Evolutionary conservation across 1,140 invertebrate species (phyloP).

Genomic region (Venturia canescens): DNA sequence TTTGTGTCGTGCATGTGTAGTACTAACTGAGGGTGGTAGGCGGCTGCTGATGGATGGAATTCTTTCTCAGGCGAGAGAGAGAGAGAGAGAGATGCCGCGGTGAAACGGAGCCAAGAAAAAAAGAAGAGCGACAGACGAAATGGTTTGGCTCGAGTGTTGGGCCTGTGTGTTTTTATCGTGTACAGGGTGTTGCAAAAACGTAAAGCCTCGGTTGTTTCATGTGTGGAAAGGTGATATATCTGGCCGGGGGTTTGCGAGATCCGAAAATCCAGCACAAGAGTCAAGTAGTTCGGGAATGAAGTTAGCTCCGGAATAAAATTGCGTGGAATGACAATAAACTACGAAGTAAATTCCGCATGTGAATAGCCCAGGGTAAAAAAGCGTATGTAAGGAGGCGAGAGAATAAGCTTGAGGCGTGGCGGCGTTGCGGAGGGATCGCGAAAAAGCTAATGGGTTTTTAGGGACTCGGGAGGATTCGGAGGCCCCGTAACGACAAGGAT

Average conservation of each 20-base stretch:
- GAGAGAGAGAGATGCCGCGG: conserved; percentile 63
- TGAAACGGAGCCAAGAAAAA: conserved; percentile 67
- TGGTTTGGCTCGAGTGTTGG: conserved; percentile 67
- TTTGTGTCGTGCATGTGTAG: conserved; percentile 43
- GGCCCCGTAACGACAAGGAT: not conserved
- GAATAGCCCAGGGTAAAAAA: not conserved
- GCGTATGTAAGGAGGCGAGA: conserved; percentile 9
- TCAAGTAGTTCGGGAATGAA: too few species aligned
- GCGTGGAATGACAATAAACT: too few species aligned
- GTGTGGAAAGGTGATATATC: not conserved
- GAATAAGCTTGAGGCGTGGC: not conserved
- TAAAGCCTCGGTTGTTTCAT: not conserved
- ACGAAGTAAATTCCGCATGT: too few species aligned
- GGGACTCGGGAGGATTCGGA: not conserved
- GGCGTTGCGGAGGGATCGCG: not conserved
- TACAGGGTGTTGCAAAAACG: conserved; percentile 14
- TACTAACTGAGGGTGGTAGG: conserved; percentile 68
- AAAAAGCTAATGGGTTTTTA: conserved; percentile 30
- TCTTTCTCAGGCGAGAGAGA: conserved; percentile 65
- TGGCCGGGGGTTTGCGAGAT: not conserved
- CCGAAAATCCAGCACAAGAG: too few species aligned
- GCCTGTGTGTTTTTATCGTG: conserved; percentile 23
- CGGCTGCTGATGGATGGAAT: conserved; percentile 73
- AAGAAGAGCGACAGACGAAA: conserved; percentile 70
- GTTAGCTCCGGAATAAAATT: not conserved